A percentile compares a stretch with the other conserved stretches of the same genome.
These are phyloP conservation scores for Balaeniceps rex DNA, from an alignment of 2,113 vertebrate genomes.

Conservation along the genomic window DNA sequence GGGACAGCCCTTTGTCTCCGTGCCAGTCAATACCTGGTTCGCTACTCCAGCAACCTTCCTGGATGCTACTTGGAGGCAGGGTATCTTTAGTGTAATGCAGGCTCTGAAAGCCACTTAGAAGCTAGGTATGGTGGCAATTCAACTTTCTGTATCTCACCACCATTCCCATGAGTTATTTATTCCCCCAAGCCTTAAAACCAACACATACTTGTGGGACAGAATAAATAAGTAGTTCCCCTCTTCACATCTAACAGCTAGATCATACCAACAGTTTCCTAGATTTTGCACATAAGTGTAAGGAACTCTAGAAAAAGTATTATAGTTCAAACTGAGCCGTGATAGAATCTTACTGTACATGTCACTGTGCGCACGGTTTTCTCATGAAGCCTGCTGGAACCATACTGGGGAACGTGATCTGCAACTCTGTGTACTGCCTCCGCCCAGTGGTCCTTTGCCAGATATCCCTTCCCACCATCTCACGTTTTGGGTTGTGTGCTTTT, in stretches of 20 bases:
- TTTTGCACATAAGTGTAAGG: fast-evolving
- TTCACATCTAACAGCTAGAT: background rate
- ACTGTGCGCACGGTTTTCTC: background rate
- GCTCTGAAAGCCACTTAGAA: background rate
- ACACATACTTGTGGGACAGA: background rate
- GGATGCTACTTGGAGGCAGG: background rate
- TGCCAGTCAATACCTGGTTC: background rate
- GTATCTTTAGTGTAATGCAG: background rate
- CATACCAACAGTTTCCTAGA: background rate
- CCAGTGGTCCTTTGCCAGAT: background rate
- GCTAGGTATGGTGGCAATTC: background rate
- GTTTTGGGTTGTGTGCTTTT: background rate
- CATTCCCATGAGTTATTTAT: background rate
- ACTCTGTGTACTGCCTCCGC: background rate
- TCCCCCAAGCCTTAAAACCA: background rate
- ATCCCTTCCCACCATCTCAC: background rate
- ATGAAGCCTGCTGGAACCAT: background rate
- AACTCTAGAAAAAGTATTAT: background rate
- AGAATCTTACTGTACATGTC: background rate
- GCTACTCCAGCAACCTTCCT: background rate
- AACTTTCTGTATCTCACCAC: background rate
- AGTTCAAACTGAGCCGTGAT: background rate
- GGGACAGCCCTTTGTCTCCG: background rate
- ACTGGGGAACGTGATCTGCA: background rate
- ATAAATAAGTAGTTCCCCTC: background rate